Conservation (phyloP, 2,797 vertebrate genomes). For the Dipus sagitta region DNA sequence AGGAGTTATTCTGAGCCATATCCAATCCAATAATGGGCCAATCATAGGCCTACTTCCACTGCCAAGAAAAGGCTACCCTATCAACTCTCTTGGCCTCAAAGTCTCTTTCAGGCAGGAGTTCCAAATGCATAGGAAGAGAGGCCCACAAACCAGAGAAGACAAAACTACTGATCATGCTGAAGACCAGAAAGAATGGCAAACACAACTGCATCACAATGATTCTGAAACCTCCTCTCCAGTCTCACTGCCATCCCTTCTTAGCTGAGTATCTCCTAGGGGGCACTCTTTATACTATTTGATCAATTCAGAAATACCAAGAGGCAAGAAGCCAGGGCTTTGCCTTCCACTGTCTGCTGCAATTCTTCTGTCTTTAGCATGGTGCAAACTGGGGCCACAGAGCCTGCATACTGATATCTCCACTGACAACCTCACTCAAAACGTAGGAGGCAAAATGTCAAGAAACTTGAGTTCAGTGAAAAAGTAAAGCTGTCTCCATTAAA, state of each 20-base stretch:
- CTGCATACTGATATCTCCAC: not conserved
- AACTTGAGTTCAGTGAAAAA: conserved; percentile 57
- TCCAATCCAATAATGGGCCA: conserved; percentile 60
- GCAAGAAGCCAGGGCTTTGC: not conserved
- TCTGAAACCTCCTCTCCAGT: not conserved
- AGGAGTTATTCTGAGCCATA: conserved; percentile 58
- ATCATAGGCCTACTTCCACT: conserved; percentile 53
- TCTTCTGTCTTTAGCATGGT: not conserved
- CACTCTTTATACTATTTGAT: conserved; percentile 29
- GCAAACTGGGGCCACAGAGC: not conserved
- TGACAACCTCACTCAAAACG: not conserved
- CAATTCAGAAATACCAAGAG: conserved; percentile 23
- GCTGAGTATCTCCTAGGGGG: not conserved
- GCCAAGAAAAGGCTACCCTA: conserved; percentile 17
- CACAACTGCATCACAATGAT: not conserved
- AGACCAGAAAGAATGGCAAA: conserved; percentile 38
- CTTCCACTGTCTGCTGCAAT: not conserved
- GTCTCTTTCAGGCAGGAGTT: conserved; percentile 28
- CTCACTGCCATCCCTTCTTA: not conserved
- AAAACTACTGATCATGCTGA: conserved; percentile 13
- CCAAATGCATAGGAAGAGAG: not conserved
- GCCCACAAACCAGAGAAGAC: conserved; percentile 20
- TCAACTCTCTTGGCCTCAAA: conserved; percentile 51
- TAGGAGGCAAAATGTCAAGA: conserved; percentile 60
- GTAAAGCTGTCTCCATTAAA: conserved; percentile 61